Percentiles rank a stretch among this genome's conserved stretches.
Evolutionary conservation across 2,113 vertebrate species (phyloP).

Genomic region (Okapia johnstoni): DNA sequence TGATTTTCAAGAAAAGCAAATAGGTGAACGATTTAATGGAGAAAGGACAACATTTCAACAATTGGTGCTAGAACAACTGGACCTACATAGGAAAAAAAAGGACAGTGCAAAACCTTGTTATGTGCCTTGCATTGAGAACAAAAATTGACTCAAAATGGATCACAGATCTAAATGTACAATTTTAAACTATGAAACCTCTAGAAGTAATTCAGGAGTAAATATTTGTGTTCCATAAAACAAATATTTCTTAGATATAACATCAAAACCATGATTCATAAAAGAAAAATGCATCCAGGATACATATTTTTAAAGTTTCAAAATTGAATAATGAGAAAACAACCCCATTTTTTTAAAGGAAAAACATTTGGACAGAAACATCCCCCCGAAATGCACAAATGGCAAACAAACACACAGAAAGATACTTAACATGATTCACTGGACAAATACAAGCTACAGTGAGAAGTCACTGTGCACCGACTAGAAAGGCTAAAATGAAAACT

Average conservation of each 20-base stretch:
- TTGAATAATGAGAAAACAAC: constrained; percentile 9
- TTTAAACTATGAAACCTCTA: neutral
- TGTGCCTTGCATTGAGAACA: neutral
- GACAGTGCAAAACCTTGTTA: neutral
- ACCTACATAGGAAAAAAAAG: neutral
- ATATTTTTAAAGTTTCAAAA: neutral
- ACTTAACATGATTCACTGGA: neutral
- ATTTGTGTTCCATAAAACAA: neutral
- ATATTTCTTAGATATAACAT: neutral
- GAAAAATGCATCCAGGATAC: neutral
- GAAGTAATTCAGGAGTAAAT: neutral
- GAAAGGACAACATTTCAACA: neutral
- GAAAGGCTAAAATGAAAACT: neutral
- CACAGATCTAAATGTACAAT: neutral
- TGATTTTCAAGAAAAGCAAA: neutral
- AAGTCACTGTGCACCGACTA: neutral
- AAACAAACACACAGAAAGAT: neutral
- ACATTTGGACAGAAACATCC: neutral
- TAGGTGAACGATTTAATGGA: neutral
- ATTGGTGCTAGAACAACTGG: neutral
- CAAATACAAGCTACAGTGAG: neutral
- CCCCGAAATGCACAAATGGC: neutral
- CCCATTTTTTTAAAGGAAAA: neutral
- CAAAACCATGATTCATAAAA: neutral
- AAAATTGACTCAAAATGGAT: neutral